Conservation (phyloP, 2,888 invertebrate species). For the Leptopilina myrica region DNA sequence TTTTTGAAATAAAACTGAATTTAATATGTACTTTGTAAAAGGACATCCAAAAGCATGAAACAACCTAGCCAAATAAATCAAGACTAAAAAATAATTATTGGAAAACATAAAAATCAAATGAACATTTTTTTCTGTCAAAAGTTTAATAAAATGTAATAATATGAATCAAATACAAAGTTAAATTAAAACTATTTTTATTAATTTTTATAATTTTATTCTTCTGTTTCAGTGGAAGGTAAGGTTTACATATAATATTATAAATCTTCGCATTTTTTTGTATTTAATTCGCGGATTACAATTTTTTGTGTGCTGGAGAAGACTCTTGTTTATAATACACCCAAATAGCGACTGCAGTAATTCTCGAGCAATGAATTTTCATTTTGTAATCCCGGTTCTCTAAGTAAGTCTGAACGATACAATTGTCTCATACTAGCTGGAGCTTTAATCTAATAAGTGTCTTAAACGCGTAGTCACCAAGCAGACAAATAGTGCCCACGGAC, state of each 20-base stretch:
- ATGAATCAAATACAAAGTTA: no score
- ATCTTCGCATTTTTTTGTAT: background rate
- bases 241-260: background rate
- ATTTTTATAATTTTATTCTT: no score
- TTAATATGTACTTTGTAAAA: no score
- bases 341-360: background rate
- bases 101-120: no score
- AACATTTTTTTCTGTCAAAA: no score
- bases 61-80: no score
- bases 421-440: constrained; percentile 10
- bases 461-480: constrained; percentile 65
- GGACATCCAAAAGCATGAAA: no score
- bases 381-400: constrained; percentile 1
- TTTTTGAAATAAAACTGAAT: no score
- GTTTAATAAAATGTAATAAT: no score
- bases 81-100: no score
- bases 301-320: background rate
- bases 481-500: constrained; percentile 69
- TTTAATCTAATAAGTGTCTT: constrained; percentile 67
- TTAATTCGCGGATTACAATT: background rate
- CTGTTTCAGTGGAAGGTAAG: no score
- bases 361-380: constrained; percentile 26
- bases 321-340: background rate
- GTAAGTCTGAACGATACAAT: background rate
- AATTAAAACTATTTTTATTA: no score